These are phyloP conservation scores for Palaemon carinicauda DNA, from an alignment of 1,140 invertebrate genomes.

Conservation along the genomic window DNA sequence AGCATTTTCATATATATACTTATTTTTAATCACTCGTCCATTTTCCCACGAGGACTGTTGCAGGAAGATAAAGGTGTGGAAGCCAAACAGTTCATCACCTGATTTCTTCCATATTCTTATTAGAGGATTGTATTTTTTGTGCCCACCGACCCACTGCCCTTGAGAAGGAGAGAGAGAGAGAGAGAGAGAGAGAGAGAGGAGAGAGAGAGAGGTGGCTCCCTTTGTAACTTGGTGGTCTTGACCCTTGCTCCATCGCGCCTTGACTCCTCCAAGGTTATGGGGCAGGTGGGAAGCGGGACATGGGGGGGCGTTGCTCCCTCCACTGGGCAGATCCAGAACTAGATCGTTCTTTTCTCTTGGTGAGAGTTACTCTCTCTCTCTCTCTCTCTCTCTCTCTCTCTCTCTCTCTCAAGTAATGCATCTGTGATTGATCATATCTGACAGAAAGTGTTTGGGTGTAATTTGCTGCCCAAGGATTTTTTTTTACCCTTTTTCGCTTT, in stretches of 20 bases:
- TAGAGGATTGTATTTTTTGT: neutral
- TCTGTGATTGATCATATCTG: too few relatives aligned
- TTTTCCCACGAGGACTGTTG: too few relatives aligned
- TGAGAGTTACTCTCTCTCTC: neutral
- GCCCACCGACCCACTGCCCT: too few relatives aligned
- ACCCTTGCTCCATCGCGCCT: neutral
- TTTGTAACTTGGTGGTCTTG: neutral
- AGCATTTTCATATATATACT: too few relatives aligned
- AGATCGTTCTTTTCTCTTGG: neutral
- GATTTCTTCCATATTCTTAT: neutral
- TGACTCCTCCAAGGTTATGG: constrained; percentile 20
- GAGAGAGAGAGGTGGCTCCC: neutral
- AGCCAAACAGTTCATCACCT: neutral
- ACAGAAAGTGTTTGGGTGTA: too few relatives aligned
- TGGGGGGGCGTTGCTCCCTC: constrained; percentile 42
- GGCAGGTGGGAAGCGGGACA: constrained; percentile 46
- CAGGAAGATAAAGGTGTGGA: too few relatives aligned
- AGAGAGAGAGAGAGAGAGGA: constrained; percentile 13
- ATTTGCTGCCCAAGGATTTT: too few relatives aligned
- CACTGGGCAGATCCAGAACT: constrained; percentile 28
- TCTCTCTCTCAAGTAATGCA: neutral
- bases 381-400: neutral
- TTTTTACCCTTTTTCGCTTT: neutral
- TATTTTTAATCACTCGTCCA: too few relatives aligned
- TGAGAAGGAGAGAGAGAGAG: constrained; percentile 11